Evolutionary conservation across 2,113 vertebrate species (phyloP).

Genomic region (Cercopithecus mona): DNA sequence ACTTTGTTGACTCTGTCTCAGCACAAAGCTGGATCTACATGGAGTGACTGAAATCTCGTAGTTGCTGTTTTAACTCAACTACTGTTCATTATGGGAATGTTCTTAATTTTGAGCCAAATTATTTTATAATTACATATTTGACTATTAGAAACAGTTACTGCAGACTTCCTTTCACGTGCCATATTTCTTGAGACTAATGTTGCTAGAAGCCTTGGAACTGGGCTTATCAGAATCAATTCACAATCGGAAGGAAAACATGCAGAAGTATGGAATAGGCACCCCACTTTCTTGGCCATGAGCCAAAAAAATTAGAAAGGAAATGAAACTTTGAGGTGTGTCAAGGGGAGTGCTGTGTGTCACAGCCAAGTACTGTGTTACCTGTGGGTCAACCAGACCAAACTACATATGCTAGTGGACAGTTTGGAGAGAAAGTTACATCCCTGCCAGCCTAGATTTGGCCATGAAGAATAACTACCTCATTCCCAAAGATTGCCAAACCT

Average conservation of each 20-base stretch:
- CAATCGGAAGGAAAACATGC: neutral
- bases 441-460: neutral
- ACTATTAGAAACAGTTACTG: constrained; percentile 17
- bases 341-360: too few species aligned
- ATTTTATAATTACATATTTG: constrained; percentile 33
- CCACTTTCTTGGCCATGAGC: neutral
- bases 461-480: neutral
- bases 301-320: neutral
- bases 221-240: neutral
- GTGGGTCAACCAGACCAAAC: neutral
- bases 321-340: neutral
- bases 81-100: neutral
- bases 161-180: neutral
- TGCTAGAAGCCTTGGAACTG: neutral
- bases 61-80: constrained; percentile 38
- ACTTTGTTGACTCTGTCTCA: neutral
- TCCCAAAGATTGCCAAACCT: neutral
- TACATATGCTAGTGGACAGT: neutral
- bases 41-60: neutral
- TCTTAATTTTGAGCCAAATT: constrained; percentile 24
- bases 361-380: neutral
- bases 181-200: constrained; percentile 2
- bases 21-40: neutral
- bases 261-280: neutral
- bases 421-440: neutral